Conservation (phyloP, 2,888 invertebrate species). For the Antheraea assamensis region DNA sequence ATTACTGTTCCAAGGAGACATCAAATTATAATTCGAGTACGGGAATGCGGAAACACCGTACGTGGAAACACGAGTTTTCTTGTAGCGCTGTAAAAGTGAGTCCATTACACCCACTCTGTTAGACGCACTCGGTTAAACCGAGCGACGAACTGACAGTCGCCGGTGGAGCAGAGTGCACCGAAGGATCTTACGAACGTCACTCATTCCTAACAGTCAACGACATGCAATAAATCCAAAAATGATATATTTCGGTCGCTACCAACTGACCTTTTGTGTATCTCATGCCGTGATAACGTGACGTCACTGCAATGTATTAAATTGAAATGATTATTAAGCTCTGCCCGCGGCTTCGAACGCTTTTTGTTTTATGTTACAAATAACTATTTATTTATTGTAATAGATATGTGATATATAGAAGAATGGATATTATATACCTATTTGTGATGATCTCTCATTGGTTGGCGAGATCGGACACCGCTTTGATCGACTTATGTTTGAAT, state of each 20-base stretch:
- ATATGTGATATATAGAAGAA: no score
- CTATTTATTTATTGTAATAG: no score
- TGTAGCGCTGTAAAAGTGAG: conserved; percentile 12
- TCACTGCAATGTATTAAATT: not conserved
- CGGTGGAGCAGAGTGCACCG: conserved; percentile 20
- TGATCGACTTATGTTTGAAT: no score
- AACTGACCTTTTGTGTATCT: not conserved
- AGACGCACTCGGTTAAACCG: not conserved
- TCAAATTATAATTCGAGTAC: not conserved
- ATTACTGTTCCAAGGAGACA: not conserved
- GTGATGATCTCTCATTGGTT: no score
- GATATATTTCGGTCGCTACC: conserved; percentile 33
- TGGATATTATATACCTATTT: no score
- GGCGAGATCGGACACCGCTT: no score
- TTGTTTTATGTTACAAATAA: no score
- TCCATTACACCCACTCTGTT: conserved; percentile 3
- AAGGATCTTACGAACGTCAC: conserved; percentile 50
- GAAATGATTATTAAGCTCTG: not conserved
- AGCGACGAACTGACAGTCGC: conserved; percentile 3
- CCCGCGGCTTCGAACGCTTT: no score
- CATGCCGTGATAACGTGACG: not conserved
- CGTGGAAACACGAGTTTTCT: not conserved
- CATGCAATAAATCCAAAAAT: conserved; percentile 47
- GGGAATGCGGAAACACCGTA: not conserved
- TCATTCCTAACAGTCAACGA: conserved; percentile 33